phyloP scores from a whole-genome alignment of 2,113 vertebrate genomes.

The Desmodus rotundus region DNA sequence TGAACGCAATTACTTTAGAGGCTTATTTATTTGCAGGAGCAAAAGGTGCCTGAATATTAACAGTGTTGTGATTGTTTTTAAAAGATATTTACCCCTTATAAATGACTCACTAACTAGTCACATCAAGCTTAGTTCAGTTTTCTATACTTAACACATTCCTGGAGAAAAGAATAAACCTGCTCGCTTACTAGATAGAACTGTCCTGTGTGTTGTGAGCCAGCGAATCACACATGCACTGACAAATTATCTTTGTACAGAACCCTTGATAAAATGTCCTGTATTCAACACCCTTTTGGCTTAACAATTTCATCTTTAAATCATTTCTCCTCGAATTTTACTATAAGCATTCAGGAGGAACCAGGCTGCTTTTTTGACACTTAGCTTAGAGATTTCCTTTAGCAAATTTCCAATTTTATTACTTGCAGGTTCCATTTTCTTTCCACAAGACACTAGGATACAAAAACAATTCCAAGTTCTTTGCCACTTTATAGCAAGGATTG shows the following conservation, averaged over 20 bases:
- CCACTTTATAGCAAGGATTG: not conserved
- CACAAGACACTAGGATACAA: not conserved
- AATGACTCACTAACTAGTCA: constrained; percentile 82
- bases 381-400: not conserved
- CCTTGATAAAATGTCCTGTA: constrained; percentile 94
- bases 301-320: not conserved
- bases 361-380: not conserved
- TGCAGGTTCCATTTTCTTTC: not conserved
- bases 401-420: not conserved
- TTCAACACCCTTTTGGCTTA: constrained; percentile 86
- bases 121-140: constrained; percentile 74
- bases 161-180: constrained; percentile 71
- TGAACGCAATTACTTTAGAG: constrained; percentile 84
- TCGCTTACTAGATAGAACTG: constrained; percentile 58
- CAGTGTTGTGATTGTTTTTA: constrained; percentile 83
- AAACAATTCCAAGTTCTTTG: not conserved
- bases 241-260: constrained; percentile 95
- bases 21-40: constrained; percentile 91
- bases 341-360: not conserved
- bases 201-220: constrained; percentile 79
- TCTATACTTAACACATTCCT: constrained; percentile 83
- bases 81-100: constrained; percentile 88
- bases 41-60: constrained; percentile 92
- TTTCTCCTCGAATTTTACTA: not conserved
- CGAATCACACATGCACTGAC: constrained; percentile 87